Evolutionary conservation across 1,140 invertebrate genomes (phyloP).

Genomic region (Muscidifurax raptorellus): DNA sequence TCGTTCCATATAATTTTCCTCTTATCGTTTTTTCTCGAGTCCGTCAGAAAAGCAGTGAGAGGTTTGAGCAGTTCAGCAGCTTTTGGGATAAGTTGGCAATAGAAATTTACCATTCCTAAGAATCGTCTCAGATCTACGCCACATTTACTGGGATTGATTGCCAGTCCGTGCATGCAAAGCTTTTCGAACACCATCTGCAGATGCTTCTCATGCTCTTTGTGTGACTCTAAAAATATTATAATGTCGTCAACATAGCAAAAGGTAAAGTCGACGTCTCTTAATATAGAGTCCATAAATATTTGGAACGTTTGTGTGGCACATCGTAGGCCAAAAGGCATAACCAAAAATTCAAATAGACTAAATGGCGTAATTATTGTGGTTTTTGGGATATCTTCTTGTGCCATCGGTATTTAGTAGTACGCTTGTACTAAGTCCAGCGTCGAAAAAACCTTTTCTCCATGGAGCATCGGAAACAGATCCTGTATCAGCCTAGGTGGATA

Average conservation of each 20-base stretch:
- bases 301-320: slow-evolving; percentile 4
- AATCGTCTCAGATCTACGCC: slow-evolving; percentile 35
- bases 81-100: neutral
- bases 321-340: neutral
- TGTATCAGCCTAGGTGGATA: neutral
- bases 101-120: neutral
- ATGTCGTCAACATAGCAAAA: slow-evolving; percentile 23
- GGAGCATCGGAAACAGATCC: neutral
- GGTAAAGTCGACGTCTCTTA: slow-evolving; percentile 14
- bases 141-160: slow-evolving; percentile 14
- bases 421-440: neutral
- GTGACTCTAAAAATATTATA: neutral
- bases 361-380: neutral
- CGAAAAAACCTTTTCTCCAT: neutral
- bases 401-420: slow-evolving; percentile 4
- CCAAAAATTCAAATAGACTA: neutral
- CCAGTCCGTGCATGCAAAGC: neutral
- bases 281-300: neutral
- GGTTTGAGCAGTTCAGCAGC: neutral
- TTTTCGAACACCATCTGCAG: neutral
- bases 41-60: neutral
- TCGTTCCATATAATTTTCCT: neutral
- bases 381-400: neutral
- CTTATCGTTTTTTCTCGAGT: neutral
- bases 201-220: neutral